Evolutionary conservation across 2,888 invertebrate species (phyloP).

Genomic region (Dyspetes luteomarginatus): DNA sequence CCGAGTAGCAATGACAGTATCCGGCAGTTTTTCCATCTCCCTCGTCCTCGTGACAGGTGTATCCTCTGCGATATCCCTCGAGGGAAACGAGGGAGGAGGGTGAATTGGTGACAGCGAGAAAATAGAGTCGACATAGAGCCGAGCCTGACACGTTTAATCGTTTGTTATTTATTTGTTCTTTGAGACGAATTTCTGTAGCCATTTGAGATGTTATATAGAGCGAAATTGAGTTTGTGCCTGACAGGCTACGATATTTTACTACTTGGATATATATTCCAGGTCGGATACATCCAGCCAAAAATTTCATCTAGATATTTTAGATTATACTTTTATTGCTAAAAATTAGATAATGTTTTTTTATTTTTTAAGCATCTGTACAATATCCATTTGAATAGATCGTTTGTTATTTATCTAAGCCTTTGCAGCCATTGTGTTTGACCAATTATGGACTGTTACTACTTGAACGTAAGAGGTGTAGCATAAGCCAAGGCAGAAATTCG

Average conservation of each 20-base stretch:
- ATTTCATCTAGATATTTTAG: background rate
- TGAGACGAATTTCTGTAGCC: background rate
- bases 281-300: too few relatives aligned
- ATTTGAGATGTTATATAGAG: background rate
- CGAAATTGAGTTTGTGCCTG: background rate
- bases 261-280: background rate
- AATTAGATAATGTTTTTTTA: too few relatives aligned
- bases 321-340: background rate
- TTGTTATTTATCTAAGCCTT: too few relatives aligned
- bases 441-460: too few relatives aligned
- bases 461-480: too few relatives aligned
- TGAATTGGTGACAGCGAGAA: constrained; percentile 51
- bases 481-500: background rate
- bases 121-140: constrained; percentile 28
- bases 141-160: constrained; percentile 30
- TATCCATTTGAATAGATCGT: too few relatives aligned
- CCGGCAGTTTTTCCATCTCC: background rate
- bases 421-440: too few relatives aligned
- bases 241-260: background rate
- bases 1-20: constrained; percentile 44
- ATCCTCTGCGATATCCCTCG: constrained; percentile 54
- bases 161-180: constrained; percentile 38
- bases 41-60: constrained; percentile 36
- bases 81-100: constrained; percentile 17
- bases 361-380: too few relatives aligned